Conservation (phyloP, 2,113 vertebrate species). For the Muscicapa adusta region DNA sequence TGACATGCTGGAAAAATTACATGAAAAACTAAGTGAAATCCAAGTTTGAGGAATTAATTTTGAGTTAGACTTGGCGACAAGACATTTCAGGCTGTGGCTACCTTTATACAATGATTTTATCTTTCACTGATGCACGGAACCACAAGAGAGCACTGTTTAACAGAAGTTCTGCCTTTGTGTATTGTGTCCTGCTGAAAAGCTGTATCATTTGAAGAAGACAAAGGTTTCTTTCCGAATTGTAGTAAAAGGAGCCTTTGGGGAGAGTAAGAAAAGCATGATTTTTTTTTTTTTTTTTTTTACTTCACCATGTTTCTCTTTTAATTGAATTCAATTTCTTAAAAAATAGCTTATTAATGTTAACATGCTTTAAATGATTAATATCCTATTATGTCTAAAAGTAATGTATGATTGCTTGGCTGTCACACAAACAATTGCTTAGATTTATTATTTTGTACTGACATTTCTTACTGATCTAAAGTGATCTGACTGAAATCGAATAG, state of each 20-base stretch:
- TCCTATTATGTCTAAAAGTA: background rate
- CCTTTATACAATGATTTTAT: slow-evolving; percentile 6
- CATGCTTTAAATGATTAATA: background rate
- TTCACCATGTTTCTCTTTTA: background rate
- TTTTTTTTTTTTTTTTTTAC: background rate
- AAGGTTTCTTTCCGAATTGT: slow-evolving; percentile 24
- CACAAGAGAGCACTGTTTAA: slow-evolving; percentile 80
- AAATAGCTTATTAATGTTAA: background rate
- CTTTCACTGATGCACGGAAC: slow-evolving; percentile 24
- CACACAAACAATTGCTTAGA: background rate
- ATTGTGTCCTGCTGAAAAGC: slow-evolving; percentile 14
- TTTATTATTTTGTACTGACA: slow-evolving; percentile 29
- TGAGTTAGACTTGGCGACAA: background rate
- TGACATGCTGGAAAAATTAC: background rate
- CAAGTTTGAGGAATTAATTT: background rate
- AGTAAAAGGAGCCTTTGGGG: background rate
- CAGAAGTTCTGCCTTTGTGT: slow-evolving; percentile 56
- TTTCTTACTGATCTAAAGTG: background rate
- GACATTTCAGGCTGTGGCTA: background rate
- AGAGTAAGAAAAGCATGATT: accelerated
- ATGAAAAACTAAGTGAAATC: background rate
- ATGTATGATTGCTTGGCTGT: background rate
- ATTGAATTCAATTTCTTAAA: background rate
- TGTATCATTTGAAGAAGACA: slow-evolving; percentile 12
- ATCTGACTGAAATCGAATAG: background rate